These are phyloP conservation scores for Scopus umbretta DNA, from an alignment of 2,113 vertebrate genomes.

Conservation along the genomic window DNA sequence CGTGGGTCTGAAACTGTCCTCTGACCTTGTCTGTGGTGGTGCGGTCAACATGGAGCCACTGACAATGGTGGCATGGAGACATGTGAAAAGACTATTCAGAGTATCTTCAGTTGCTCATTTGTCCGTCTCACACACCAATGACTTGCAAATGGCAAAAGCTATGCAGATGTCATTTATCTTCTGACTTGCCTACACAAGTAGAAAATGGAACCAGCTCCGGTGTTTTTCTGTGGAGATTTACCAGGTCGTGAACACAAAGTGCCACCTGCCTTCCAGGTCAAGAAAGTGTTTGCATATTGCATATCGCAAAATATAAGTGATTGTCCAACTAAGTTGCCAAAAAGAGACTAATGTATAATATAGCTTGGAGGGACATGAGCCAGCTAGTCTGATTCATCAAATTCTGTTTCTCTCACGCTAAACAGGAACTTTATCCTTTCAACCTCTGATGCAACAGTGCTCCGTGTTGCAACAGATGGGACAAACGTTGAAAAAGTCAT, in stretches of 20 bases:
- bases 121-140: not conserved
- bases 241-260: slow-evolving; percentile 8
- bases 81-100: not conserved
- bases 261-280: slow-evolving; percentile 20
- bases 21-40: not conserved
- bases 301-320: not conserved
- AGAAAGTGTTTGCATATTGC: not conserved
- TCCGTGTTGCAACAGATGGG: slow-evolving; percentile 73
- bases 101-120: not conserved
- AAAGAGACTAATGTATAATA: not conserved
- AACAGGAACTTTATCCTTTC: slow-evolving; percentile 87
- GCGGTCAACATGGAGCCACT: fast-evolving
- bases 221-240: not conserved
- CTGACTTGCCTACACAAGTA: not conserved
- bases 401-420: slow-evolving; percentile 33
- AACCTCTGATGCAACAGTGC: slow-evolving; percentile 75
- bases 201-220: slow-evolving; percentile 24
- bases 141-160: not conserved
- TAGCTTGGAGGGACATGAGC: not conserved
- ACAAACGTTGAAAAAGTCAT: slow-evolving; percentile 68
- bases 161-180: not conserved
- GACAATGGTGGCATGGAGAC: not conserved
- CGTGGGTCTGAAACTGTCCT: not conserved
- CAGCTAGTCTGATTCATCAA: not conserved
- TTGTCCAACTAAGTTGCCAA: slow-evolving; percentile 18